Conservation (phyloP, 1,140 invertebrate genomes). For the Cepaea nemoralis region DNA sequence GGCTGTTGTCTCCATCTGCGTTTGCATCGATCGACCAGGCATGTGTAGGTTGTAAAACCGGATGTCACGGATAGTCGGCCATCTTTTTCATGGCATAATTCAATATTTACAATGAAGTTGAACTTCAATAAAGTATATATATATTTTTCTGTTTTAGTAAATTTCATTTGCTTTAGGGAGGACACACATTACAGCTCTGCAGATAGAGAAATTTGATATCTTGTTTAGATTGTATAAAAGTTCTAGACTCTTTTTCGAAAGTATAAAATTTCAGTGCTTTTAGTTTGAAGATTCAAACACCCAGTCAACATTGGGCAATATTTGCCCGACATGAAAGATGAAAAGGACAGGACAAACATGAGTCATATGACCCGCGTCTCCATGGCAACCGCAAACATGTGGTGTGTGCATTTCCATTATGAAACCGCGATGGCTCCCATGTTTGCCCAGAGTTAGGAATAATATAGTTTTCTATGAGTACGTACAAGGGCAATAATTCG, state of each 20-base stretch:
- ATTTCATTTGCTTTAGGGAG: background rate
- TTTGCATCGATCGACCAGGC: background rate
- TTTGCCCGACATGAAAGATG: background rate
- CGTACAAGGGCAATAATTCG: too few relatives aligned
- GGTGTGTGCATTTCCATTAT: background rate
- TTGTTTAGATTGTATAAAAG: background rate
- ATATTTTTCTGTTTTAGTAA: background rate
- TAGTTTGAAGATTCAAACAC: background rate
- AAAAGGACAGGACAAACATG: background rate
- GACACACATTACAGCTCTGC: background rate
- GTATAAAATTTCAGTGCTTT: background rate
- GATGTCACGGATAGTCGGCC: background rate
- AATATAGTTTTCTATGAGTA: background rate
- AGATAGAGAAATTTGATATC: background rate
- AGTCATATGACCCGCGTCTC: constrained; percentile 1
- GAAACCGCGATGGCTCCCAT: background rate
- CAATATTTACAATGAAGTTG: background rate
- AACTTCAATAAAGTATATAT: background rate
- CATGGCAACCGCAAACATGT: background rate
- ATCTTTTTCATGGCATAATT: background rate
- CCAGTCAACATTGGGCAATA: constrained; percentile 2
- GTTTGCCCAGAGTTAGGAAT: background rate
- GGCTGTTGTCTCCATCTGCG: too few relatives aligned
- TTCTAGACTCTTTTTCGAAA: background rate
- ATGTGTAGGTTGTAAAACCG: background rate